phyloP scores from a whole-genome alignment of 37 sponge, comb jelly and placozoan species.

The Eunapius fragilis region DNA sequence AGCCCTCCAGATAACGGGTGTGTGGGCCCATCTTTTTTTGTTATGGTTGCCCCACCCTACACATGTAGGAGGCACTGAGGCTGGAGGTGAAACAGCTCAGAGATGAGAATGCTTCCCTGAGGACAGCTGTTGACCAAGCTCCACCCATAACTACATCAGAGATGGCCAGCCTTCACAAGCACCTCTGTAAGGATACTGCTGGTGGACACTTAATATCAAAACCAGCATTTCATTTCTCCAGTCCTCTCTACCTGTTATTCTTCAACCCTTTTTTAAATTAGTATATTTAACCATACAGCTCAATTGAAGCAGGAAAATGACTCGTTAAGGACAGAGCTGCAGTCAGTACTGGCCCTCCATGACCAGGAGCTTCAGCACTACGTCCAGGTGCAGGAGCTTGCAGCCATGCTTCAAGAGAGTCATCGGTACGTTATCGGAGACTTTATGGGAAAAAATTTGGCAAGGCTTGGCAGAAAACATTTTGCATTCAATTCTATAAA shows the following conservation, averaged over 20 bases:
- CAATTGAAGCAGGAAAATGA: constrained; percentile 28
- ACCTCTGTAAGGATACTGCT: constrained; percentile 3
- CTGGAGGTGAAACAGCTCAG: constrained; percentile 35
- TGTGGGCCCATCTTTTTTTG: background rate
- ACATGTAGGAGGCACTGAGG: constrained; percentile 27
- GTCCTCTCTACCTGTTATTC: no score
- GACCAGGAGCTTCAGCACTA: constrained; percentile 16
- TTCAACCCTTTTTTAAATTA: no score
- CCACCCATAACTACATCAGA: background rate
- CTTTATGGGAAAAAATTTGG: no score
- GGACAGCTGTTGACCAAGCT: constrained; percentile 4
- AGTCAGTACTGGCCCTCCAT: background rate
- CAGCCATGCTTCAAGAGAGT: constrained; percentile 87
- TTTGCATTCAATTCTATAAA: no score
- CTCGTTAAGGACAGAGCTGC: constrained; percentile 12
- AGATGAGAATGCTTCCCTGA: constrained; percentile 60
- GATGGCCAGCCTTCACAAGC: background rate
- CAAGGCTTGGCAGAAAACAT: no score
- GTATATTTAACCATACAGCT: constrained; percentile 29
- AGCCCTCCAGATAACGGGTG: no score
- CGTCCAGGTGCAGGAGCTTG: constrained; percentile 62
- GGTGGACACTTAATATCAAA: no score
- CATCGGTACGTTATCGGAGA: constrained; percentile 49
- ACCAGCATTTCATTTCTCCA: no score
- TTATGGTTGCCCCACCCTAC: background rate